A percentile compares a stretch with the other conserved stretches of the same genome.
These are phyloP conservation scores for Ptychobarbus kaznakovi DNA, from an alignment of 2,797 vertebrate species.

Conservation along the genomic window DNA sequence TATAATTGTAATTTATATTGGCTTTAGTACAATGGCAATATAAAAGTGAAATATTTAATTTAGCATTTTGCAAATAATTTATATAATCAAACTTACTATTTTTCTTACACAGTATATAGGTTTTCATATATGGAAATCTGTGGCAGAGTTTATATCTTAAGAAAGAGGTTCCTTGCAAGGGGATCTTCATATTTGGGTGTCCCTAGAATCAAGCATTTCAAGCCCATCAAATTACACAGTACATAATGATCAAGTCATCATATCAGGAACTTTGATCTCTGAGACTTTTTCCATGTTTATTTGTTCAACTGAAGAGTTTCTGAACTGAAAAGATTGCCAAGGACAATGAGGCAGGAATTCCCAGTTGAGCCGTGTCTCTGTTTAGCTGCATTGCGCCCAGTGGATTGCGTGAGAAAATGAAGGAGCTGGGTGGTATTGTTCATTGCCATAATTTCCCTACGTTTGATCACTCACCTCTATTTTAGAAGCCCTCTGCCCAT, in stretches of 20 bases:
- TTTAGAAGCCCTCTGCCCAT: slow-evolving; percentile 32
- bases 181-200: not conserved
- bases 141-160: not conserved
- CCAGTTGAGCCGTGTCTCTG: slow-evolving; percentile 28
- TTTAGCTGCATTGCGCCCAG: slow-evolving; percentile 34
- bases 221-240: not conserved
- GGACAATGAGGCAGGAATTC: slow-evolving; percentile 56
- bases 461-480: slow-evolving; percentile 45
- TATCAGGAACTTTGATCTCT: slow-evolving; percentile 37
- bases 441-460: slow-evolving; percentile 24
- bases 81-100: not conserved
- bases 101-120: not conserved
- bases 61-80: not conserved
- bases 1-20: not conserved
- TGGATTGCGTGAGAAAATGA: slow-evolving; percentile 50
- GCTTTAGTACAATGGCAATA: not conserved
- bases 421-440: slow-evolving; percentile 50
- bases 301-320: slow-evolving; percentile 42
- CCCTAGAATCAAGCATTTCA: not conserved
- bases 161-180: not conserved
- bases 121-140: not conserved
- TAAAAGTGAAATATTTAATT: not conserved
- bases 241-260: slow-evolving; percentile 6
- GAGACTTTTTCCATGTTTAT: slow-evolving; percentile 46
- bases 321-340: slow-evolving; percentile 42